These are phyloP conservation scores for Borostomias antarcticus DNA, from an alignment of 2,797 vertebrate species.

Conservation along the genomic window DNA sequence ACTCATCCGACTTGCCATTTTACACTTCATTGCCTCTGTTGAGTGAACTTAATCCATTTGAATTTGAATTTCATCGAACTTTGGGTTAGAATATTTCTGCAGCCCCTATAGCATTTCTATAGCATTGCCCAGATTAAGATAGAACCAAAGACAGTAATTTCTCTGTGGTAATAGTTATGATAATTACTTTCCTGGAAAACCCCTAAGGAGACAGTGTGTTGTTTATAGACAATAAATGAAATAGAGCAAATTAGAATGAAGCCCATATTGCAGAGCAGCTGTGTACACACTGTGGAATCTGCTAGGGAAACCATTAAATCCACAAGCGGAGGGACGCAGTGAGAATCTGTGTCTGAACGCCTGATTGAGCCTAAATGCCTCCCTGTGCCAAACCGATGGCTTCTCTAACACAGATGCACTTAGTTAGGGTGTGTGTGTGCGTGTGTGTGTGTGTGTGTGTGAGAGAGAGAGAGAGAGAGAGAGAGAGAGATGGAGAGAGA, in stretches of 20 bases:
- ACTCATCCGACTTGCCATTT: not conserved
- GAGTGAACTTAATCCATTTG: not conserved
- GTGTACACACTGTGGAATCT: conserved; percentile 78
- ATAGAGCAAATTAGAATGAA: conserved; percentile 77
- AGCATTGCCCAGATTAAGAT: conserved; percentile 49
- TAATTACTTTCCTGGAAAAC: conserved; percentile 79
- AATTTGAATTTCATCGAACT: conserved; percentile 6
- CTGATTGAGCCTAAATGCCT: conserved; percentile 58
- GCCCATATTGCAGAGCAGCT: conserved; percentile 75
- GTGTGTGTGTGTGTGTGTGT: conserved; percentile 1
- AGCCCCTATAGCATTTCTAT: conserved; percentile 19
- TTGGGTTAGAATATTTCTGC: not conserved
- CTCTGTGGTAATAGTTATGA: conserved; percentile 68
- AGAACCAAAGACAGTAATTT: conserved; percentile 61
- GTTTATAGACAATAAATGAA: conserved; percentile 80
- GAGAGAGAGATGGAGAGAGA: too few species aligned
- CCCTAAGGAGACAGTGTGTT: conserved; percentile 69
- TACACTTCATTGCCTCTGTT: not conserved
- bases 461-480: not conserved
- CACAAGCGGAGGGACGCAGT: conserved; percentile 55
- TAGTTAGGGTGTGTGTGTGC: conserved; percentile 54
- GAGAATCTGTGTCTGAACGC: conserved; percentile 46
- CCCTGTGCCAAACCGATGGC: conserved; percentile 59
- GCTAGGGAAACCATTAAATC: conserved; percentile 67
- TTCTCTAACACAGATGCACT: conserved; percentile 65